phyloP scores from a whole-genome alignment of 2,113 vertebrate species.

The Chloropsis hardwickii region DNA sequence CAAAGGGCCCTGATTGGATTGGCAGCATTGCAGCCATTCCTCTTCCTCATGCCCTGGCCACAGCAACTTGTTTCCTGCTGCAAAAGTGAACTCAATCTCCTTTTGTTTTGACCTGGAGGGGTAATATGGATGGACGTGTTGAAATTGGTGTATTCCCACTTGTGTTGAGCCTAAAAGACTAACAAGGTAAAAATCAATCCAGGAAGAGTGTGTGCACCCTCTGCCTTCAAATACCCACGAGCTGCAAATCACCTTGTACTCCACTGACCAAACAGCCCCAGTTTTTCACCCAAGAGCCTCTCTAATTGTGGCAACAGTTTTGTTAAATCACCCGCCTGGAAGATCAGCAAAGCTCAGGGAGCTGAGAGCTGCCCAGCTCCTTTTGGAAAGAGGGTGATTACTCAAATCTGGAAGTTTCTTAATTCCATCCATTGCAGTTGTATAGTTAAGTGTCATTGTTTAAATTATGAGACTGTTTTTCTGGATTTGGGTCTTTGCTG shows the following conservation, averaged over 20 bases:
- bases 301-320: neutral
- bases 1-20: slow-evolving; percentile 57
- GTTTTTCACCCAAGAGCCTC: neutral
- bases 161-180: slow-evolving; percentile 42
- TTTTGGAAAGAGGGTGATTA: neutral
- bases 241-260: slow-evolving; percentile 24
- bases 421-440: neutral
- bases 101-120: slow-evolving; percentile 62
- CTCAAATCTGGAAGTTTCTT: neutral
- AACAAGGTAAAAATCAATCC: slow-evolving; percentile 57
- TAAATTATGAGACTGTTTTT: neutral
- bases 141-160: slow-evolving; percentile 55
- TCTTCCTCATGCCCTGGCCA: slow-evolving; percentile 31
- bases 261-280: neutral
- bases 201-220: neutral
- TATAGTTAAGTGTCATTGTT: neutral
- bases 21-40: slow-evolving; percentile 22
- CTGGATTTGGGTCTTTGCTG: neutral
- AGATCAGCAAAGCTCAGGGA: neutral
- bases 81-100: slow-evolving; percentile 41
- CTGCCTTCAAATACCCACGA: neutral
- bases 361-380: neutral
- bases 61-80: slow-evolving; percentile 34
- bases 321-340: neutral
- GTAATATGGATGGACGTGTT: neutral